Base-by-base conservation (phyloP, 2,797 vertebrate species). In the Smutsia temminckii region DNA sequence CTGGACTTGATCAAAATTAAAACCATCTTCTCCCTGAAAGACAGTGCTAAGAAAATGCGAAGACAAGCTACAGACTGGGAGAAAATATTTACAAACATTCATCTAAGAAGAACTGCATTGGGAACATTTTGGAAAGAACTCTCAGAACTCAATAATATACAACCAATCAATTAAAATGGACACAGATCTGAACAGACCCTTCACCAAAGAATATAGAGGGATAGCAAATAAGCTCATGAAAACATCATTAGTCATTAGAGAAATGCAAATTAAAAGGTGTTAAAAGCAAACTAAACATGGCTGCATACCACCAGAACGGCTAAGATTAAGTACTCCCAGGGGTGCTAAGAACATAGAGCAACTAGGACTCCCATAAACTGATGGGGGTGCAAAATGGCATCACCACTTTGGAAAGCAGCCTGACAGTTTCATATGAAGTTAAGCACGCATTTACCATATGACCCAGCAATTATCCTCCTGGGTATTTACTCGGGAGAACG, bases 11-110 rank as follows among this genome's bases (percentile, higher is more conserved):
- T 21, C 14, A 79, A 89, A 78, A 86, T 94, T 69, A 72, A 89
- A 94, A 68, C 17, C 29, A 71, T 72, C 13, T 61, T 23, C 49
- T 85, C 64, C 92, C 88, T 37, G 55, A 95, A 92, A 94, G 18
- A 83, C 4, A 78, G 13, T 71, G 3, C 61, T 85, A 80, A 57
- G 21, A 91, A 87, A 84, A 81, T 61, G 13, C 74, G 66, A 87
- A 90, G 51, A 63, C 20, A 69, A 94, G 46, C 68, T 68, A 57
- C 3, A 59, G 17, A 66, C n/a, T 84, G 23, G 40, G 68, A 37
- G 25, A 89, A 89, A 66, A 78, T 91, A 78, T 83, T 89, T 85
- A 91, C 11, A 87, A 91, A 72, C 9, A 86, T 17, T 89, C 9
- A 71, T 69, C 55, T 78, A 90, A 93, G 69, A 89, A 75, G 68